These are phyloP conservation scores for Oreotrochilus melanogaster DNA, from an alignment of 2,113 vertebrate species.

Conservation along the genomic window DNA sequence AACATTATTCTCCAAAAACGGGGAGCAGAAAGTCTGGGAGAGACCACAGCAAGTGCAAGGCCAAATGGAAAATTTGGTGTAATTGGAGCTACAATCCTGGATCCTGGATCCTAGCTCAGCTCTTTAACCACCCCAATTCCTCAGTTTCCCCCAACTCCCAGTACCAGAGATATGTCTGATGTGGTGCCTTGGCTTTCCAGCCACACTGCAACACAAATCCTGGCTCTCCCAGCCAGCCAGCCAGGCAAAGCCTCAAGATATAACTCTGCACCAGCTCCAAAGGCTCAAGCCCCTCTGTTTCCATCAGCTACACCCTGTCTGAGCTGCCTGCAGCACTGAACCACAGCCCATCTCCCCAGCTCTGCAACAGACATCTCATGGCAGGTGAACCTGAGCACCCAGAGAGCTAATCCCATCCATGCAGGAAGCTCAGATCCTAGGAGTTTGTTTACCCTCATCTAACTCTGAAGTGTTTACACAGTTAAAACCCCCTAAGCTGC, in stretches of 20 bases:
- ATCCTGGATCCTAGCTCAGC: neutral
- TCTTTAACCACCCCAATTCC: neutral
- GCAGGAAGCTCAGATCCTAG: neutral
- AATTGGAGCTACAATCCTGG: neutral
- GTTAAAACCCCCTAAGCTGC: constrained; percentile 62
- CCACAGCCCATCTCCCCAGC: neutral
- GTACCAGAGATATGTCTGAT: neutral
- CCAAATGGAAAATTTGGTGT: neutral
- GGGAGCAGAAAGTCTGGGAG: neutral
- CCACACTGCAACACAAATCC: neutral
- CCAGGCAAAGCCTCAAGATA: neutral
- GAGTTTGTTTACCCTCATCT: constrained; percentile 49
- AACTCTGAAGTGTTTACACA: constrained; percentile 61
- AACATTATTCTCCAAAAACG: neutral
- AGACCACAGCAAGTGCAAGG: neutral
- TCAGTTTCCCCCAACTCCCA: neutral
- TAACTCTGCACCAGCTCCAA: neutral
- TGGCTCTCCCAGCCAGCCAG: neutral
- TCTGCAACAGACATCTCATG: neutral
- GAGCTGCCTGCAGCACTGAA: neutral
- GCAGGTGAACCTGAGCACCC: neutral
- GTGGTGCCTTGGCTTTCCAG: neutral
- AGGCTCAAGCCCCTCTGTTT: neutral
- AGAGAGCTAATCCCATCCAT: constrained; percentile 29
- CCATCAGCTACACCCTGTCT: rapidly evolving